A percentile compares a stretch with the other conserved stretches of the same genome.
Conservation (phyloP, 30 jellyfish, hydroid and myxozoan species). For the Aurelia aurita complex sp. Pacific region DNA sequence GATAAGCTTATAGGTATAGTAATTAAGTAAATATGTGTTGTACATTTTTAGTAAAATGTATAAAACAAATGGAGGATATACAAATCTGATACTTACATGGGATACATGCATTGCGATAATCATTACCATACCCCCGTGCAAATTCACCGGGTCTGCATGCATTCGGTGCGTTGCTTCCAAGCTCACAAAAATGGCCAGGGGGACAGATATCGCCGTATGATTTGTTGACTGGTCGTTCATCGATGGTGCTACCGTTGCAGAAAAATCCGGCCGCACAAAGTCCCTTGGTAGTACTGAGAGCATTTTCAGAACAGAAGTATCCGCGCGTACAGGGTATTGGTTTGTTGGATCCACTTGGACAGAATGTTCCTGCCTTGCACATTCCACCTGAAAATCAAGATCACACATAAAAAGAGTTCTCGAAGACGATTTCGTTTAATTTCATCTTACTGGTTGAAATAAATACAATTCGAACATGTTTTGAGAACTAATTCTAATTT, state of each 20-base stretch:
- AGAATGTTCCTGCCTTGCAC: conserved; percentile 89
- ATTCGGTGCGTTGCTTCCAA: conserved; percentile 86
- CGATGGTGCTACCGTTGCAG: conserved; percentile 94
- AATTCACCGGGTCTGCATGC: conserved; percentile 93
- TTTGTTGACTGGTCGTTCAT: conserved; percentile 86
- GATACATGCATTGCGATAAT: conserved; percentile 83
- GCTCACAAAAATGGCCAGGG: conserved; percentile 94
- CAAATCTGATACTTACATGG: conserved; percentile 67
- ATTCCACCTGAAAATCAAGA: conserved; percentile 71
- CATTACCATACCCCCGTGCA: conserved; percentile 97
- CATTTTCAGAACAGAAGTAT: conserved; percentile 75
- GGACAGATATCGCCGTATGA: conserved; percentile 97
- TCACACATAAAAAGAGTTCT: not conserved
- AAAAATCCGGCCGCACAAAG: conserved; percentile 86
- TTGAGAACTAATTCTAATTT: no score
- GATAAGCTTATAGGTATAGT: no score
- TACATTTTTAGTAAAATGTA: no score
- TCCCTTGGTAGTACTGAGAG: conserved; percentile 71
- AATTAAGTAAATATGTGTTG: no score
- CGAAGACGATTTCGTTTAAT: no score
- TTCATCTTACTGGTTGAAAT: no score
- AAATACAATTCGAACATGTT: no score
- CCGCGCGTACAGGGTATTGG: conserved; percentile 93
- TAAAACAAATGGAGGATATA: no score
- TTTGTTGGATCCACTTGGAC: conserved; percentile 88